Evolutionary conservation across 2,888 invertebrate species (phyloP), one percentile per base, ranked within the genome.

Genomic region (Drosophila suboccidentalis): DNA sequence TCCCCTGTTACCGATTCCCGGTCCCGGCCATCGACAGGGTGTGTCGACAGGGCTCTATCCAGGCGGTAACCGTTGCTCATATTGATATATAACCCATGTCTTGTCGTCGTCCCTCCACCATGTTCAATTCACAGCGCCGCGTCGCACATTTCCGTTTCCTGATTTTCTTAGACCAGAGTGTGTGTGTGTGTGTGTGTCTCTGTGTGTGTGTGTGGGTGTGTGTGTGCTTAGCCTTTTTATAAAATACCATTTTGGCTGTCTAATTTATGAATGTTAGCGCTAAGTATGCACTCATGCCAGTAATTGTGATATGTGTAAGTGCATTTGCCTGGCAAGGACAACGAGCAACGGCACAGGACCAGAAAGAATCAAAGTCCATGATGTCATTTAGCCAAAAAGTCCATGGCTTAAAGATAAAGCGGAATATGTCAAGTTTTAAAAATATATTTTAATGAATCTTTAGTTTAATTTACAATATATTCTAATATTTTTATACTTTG

Each of bases 101-200:
- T 65, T 78, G 75, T 75, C 54, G 70, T 61, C 73, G 71, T 67
- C 59, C 65, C 72, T 55, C 29, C 55, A 32, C 73, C 78, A 84
- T 83, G 86, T 89, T 90, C 91, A 88, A 90, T 89, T 26, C 90
- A 78, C 91, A 90, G 90, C 84, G 78, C 80, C 88, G 80, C 81
- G 73, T 83, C 82, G 80, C 81, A 74, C 49, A 89, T 90, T 87
- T 90, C 82, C 80, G 76, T 80, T 82, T 77, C 80, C 83, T 80
- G 82, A 90, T 90, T 80, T 89, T 89, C 89, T 86, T 88, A 61
- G 60, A 19, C 44, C 46, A 65, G 44, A 46, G 17, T n/a, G 9
- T 47, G 36, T 22, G 44, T 39, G 59, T 47, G 57, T 62, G n/a
- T 51, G 49, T 34, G 58, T 58, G 61, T 39, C 61, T 26, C 15